These are phyloP conservation scores for Synanthedon formicaeformis DNA, from an alignment of 2,888 invertebrate genomes.

Conservation along the genomic window DNA sequence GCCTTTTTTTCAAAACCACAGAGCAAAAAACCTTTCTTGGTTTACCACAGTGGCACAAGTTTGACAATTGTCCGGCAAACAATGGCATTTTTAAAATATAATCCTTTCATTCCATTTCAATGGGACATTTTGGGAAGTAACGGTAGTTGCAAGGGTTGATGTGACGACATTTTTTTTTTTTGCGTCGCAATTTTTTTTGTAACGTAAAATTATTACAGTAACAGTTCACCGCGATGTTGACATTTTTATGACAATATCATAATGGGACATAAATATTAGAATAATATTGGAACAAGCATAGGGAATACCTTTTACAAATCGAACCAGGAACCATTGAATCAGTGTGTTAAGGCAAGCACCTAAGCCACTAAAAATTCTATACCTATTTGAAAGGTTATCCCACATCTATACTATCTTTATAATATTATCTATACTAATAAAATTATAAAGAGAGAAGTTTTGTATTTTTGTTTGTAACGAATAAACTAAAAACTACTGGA, in stretches of 20 bases:
- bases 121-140: slow-evolving; percentile 8
- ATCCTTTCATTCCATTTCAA: slow-evolving; percentile 28
- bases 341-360: no score
- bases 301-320: no score
- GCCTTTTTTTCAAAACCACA: not conserved
- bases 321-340: no score
- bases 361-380: no score
- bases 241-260: not conserved
- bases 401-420: no score
- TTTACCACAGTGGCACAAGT: slow-evolving; percentile 10
- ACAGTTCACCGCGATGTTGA: not conserved
- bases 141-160: slow-evolving; percentile 14
- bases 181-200: not conserved
- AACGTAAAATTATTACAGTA: not conserved
- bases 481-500: no score
- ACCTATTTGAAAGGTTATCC: no score
- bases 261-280: no score
- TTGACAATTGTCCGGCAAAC: slow-evolving; percentile 19
- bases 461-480: no score
- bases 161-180: slow-evolving; percentile 4
- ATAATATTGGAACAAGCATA: no score
- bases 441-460: no score
- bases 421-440: no score
- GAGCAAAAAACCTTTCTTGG: slow-evolving; percentile 1
- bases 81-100: slow-evolving; percentile 15